Evolutionary conservation across 1,140 invertebrate genomes (phyloP).

Genomic region (Lepidurus couesii): DNA sequence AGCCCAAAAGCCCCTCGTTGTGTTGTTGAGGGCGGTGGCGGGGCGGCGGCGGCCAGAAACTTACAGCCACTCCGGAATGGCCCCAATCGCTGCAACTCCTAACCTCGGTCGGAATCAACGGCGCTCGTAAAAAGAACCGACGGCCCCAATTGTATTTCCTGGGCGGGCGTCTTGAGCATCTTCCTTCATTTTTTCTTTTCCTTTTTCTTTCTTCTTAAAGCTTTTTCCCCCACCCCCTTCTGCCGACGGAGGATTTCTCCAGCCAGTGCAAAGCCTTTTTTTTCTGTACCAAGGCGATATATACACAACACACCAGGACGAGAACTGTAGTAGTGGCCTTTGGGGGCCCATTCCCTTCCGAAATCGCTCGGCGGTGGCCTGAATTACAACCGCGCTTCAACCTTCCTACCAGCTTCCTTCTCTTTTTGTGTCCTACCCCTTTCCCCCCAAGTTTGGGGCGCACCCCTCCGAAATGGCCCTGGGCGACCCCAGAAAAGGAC

Average conservation of each 20-base stretch:
- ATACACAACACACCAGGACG: background rate
- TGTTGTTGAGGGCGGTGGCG: background rate
- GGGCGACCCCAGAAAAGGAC: too few species aligned
- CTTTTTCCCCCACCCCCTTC: background rate
- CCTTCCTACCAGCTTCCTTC: background rate
- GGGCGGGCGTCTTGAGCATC: constrained; percentile 11
- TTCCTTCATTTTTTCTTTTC: background rate
- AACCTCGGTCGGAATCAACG: constrained; percentile 15
- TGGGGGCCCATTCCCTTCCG: constrained; percentile 20
- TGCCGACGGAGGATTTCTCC: background rate
- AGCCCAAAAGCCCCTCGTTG: constrained; percentile 11
- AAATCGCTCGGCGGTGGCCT: constrained; percentile 20
- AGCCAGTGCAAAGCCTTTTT: background rate
- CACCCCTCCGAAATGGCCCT: background rate
- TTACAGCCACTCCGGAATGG: constrained; percentile 19
- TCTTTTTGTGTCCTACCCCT: background rate
- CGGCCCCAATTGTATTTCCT: constrained; percentile 10
- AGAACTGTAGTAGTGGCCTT: constrained; percentile 21
- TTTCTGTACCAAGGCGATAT: background rate
- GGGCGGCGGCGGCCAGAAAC: background rate
- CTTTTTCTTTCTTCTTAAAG: constrained; percentile 1
- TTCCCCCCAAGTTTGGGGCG: background rate
- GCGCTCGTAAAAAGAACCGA: constrained; percentile 21
- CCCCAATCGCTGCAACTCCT: constrained; percentile 20
- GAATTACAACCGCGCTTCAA: constrained; percentile 18